These are phyloP conservation scores for Cantharis nigra DNA, from an alignment of 2,888 invertebrate species.

Conservation along the genomic window DNA sequence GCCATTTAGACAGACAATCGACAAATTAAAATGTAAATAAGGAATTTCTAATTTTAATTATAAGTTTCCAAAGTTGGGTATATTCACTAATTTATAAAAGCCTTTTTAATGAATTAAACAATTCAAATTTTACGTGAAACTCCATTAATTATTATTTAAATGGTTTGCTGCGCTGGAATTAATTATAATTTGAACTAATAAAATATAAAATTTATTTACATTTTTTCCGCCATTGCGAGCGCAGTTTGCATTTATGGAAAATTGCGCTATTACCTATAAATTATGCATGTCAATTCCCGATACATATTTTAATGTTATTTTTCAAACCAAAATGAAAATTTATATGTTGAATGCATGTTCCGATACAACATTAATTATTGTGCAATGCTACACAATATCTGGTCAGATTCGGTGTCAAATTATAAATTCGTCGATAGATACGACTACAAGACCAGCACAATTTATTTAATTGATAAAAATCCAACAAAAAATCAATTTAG, in stretches of 20 bases:
- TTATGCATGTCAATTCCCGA: not conserved
- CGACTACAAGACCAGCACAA: not conserved
- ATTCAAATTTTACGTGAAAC: not conserved
- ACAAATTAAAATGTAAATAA: not conserved
- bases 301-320: not conserved
- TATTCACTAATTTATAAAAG: not conserved
- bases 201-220: not conserved
- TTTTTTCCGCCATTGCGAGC: not conserved
- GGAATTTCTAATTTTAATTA: not conserved
- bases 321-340: not conserved
- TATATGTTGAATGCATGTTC: not conserved
- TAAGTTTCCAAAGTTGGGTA: not conserved
- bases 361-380: not conserved
- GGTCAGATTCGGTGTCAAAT: not conserved
- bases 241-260: not conserved
- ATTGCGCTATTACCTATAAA: not conserved
- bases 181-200: not conserved
- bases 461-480: not conserved
- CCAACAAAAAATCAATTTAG: not conserved
- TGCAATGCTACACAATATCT: not conserved
- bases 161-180: not conserved
- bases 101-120: not conserved
- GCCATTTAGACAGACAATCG: not conserved
- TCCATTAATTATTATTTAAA: not conserved
- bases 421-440: not conserved